phyloP scores from a whole-genome alignment of 1,140 invertebrate genomes.

The Drosophila pandora region DNA sequence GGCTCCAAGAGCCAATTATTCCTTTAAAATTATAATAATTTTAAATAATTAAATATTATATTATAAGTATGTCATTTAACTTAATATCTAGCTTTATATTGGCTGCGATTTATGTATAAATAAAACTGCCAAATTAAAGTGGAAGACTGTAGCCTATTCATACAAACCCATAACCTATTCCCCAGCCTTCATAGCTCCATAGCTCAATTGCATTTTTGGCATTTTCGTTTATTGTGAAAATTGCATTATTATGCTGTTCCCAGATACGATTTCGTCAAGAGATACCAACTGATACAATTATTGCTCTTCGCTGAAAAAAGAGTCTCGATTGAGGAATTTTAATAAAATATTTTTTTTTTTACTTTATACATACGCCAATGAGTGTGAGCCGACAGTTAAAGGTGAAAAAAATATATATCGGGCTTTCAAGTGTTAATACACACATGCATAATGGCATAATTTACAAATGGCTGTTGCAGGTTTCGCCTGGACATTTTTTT shows the following conservation, averaged over 20 bases:
- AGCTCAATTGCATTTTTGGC: constrained; percentile 43
- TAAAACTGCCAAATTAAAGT: constrained; percentile 57
- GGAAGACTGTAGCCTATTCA: constrained; percentile 9
- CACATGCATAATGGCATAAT: constrained; percentile 49
- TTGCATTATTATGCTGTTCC: constrained; percentile 18
- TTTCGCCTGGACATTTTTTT: constrained; percentile 15
- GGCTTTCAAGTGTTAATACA: constrained; percentile 48
- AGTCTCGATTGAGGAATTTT: neutral
- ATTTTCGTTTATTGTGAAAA: constrained; percentile 45
- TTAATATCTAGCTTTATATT: constrained; percentile 24
- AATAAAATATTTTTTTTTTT: constrained; percentile 1
- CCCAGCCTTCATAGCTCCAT: constrained; percentile 3
- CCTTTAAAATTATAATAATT: no score
- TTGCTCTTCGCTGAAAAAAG: constrained; percentile 1
- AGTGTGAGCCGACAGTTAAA: neutral
- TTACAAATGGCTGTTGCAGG: constrained; percentile 43
- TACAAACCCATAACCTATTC: neutral
- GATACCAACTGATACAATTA: neutral
- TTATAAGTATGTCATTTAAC: constrained; percentile 3
- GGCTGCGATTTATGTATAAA: constrained; percentile 24
- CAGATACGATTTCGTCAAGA: neutral
- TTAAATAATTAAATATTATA: no score
- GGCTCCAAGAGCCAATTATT: no score
- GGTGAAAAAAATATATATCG: constrained; percentile 1
- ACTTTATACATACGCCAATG: neutral